Conservation (phyloP, 2,888 invertebrate genomes). For the Diarsia dahlii region DNA sequence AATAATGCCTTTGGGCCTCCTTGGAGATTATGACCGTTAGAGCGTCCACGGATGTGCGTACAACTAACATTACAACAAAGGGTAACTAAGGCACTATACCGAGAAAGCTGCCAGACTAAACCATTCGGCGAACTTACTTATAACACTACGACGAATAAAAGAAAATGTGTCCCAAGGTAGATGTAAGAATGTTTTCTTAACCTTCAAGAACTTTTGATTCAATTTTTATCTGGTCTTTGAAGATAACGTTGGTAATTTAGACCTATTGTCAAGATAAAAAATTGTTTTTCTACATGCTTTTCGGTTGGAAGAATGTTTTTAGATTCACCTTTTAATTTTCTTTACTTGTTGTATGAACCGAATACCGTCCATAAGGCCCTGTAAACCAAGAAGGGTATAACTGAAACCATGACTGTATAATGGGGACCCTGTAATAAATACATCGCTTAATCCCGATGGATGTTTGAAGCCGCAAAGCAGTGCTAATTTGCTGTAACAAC, state of each 20-base stretch:
- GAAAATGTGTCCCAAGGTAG: conserved; percentile 50
- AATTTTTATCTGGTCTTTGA: conserved; percentile 27
- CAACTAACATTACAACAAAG: conserved; percentile 71
- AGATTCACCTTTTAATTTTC: neutral
- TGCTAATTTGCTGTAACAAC: conserved; percentile 56
- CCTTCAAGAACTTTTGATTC: conserved; percentile 42
- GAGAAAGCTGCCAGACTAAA: conserved; percentile 51
- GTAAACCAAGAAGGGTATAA: conserved; percentile 43
- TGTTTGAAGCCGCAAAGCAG: conserved; percentile 44
- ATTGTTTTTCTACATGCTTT: neutral
- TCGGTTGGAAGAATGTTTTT: neutral
- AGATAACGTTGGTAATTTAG: conserved; percentile 9
- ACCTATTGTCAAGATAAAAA: conserved; percentile 3
- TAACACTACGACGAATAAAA: conserved; percentile 48
- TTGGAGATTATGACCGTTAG: conserved; percentile 75
- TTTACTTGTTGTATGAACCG: neutral
- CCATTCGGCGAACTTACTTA: conserved; percentile 51
- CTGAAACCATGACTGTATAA: conserved; percentile 28
- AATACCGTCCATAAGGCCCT: conserved; percentile 6
- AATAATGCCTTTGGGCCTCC: conserved; percentile 76
- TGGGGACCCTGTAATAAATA: conserved; percentile 55
- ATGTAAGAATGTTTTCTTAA: conserved; percentile 31
- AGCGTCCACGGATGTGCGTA: conserved; percentile 68
- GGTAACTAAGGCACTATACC: conserved; percentile 65
- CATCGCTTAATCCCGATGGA: conserved; percentile 50